Conservation (phyloP, 2,113 vertebrate genomes). For the Poicephalus gulielmi region DNA sequence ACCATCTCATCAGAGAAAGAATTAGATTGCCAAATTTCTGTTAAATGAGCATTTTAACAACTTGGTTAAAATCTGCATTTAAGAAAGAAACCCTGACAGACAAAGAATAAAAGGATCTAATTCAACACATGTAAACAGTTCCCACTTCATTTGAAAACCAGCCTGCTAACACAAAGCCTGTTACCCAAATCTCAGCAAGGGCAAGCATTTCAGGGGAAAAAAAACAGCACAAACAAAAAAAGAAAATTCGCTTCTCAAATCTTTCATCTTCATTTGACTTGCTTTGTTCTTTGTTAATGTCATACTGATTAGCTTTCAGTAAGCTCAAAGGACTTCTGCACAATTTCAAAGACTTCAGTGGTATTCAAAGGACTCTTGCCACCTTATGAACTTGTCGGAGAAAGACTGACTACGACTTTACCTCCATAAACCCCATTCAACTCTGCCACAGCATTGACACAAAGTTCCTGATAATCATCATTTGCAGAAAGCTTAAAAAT, state of each 20-base stretch:
- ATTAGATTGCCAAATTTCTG: slow-evolving; percentile 6
- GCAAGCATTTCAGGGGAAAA: background rate
- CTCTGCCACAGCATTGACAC: background rate
- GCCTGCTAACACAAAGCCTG: background rate
- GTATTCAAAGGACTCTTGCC: background rate
- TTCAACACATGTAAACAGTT: background rate
- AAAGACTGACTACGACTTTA: background rate
- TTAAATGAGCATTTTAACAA: background rate
- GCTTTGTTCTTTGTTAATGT: slow-evolving; percentile 48
- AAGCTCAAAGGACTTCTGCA: slow-evolving; percentile 34
- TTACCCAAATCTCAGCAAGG: slow-evolving; percentile 9
- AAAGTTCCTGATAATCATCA: background rate
- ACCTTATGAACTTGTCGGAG: background rate
- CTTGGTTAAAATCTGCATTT: background rate
- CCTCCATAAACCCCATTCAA: background rate
- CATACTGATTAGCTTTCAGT: slow-evolving; percentile 27
- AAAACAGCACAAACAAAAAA: background rate
- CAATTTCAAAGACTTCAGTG: slow-evolving; percentile 20
- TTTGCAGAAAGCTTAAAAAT: background rate
- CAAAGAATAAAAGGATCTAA: background rate
- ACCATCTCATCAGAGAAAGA: background rate
- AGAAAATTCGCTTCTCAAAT: background rate
- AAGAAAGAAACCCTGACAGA: background rate
- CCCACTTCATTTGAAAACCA: background rate
- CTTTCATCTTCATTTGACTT: slow-evolving; percentile 51